Base-by-base conservation (phyloP, 2,888 invertebrate species). In the Apotomis betuletana region DNA sequence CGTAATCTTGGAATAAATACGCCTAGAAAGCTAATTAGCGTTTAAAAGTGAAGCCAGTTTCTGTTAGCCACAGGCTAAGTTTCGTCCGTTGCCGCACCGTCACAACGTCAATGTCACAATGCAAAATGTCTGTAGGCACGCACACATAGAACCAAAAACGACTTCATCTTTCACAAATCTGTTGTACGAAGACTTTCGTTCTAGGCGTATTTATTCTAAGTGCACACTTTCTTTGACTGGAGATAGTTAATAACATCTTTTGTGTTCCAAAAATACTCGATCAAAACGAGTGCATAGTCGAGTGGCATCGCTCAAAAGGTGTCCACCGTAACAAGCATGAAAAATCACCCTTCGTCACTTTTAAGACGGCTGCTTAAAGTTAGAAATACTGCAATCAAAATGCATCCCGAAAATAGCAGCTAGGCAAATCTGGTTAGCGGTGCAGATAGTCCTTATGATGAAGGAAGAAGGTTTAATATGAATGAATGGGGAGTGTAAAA, bases 231-330 rank as follows among this genome's bases (percentile, higher is more conserved):
- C 49, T 49, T 10, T 27, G 9, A 49, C 9, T 49, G 3, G 46
- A 59, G 59, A 46, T 46, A 38, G 51, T 58, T 52, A 57, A 4
- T 10, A 57, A 58, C 57, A 69, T 63, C 70, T 70, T 70, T 72
- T 67, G 72, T 72, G 58, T 63, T 63, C 72, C 62, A 63, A 72
- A 72, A 72, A 72, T 72, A 72, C 52, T 52, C 57, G 15, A 67
- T 62, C 62, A 52, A 54, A 77, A 78, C 81, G 77, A 82, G 79
- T 74, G 81, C 65, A 27, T 27, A 79, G 81, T 80, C 78, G 78
- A 84, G 84, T 82, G 81, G 77, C 70, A 67, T 61, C 70, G 61
- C 44, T 52, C 67, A 67, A 62, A 49, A 74, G 73, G 63, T 70
- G 67, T 55, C 55, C 69, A 70, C 59, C 64, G 46, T 36, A 36